Conservation (phyloP, 2,113 vertebrate genomes). For the Nansenia antarctica region DNA sequence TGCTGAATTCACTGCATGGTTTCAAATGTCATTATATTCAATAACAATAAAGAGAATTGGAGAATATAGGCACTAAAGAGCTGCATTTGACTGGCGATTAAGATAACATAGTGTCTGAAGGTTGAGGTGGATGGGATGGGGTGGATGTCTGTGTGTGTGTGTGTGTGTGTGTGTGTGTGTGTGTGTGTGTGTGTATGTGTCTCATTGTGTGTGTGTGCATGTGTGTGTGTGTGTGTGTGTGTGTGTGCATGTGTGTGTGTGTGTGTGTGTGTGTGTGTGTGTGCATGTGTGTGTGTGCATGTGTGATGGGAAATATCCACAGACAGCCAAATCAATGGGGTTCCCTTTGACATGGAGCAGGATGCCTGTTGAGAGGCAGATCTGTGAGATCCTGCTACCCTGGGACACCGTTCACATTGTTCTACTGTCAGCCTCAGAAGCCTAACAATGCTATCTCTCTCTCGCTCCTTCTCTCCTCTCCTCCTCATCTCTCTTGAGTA, state of each 20-base stretch:
- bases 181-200: background rate
- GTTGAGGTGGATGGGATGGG: conserved; percentile 74
- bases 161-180: background rate
- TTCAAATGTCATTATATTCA: no score
- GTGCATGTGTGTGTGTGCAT: conserved; percentile 7
- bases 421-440: conserved; percentile 80
- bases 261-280: background rate
- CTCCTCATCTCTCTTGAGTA: background rate
- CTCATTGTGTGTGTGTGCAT: conserved; percentile 65
- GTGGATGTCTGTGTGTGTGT: background rate
- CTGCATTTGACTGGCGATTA: conserved; percentile 52
- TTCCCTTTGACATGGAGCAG: conserved; percentile 65
- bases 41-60: no score
- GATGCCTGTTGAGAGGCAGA: conserved; percentile 69
- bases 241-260: conserved; percentile 65
- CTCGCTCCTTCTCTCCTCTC: conserved; percentile 77
- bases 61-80: conserved; percentile 5
- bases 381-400: conserved; percentile 76
- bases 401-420: conserved; percentile 70
- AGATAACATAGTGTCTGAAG: conserved; percentile 74
- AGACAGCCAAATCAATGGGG: conserved; percentile 75
- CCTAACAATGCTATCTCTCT: conserved; percentile 90
- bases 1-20: background rate
- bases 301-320: conserved; percentile 74
- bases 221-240: conserved; percentile 40